A percentile compares a stretch with the other conserved stretches of the same genome.
Evolutionary conservation across 2,113 vertebrate genomes (phyloP).

Genomic region (Tapirus terrestris): DNA sequence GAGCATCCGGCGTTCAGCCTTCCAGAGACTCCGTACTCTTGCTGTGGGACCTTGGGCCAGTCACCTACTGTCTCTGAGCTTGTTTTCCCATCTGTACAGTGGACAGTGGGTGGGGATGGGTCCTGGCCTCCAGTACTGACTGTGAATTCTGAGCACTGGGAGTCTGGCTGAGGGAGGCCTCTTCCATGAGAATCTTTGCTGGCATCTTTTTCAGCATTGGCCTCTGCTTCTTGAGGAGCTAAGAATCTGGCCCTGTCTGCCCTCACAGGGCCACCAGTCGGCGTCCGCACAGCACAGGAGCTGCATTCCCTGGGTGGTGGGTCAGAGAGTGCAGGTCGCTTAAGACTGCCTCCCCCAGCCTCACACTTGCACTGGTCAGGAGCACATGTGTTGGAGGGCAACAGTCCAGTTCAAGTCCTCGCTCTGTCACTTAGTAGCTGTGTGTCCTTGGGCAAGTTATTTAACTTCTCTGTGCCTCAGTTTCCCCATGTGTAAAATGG

Average conservation of each 20-base stretch:
- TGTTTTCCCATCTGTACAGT: neutral
- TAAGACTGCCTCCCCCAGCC: no score
- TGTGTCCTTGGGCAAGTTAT: neutral
- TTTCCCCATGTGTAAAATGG: neutral
- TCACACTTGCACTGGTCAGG: neutral
- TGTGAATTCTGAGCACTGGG: neutral
- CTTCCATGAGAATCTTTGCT: neutral
- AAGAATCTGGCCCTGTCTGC: neutral
- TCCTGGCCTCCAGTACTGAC: neutral
- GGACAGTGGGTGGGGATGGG: neutral
- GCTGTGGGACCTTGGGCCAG: neutral
- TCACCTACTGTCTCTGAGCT: neutral
- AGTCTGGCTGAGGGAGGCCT: no score
- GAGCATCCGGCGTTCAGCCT: neutral
- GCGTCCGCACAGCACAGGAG: neutral
- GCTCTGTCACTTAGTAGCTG: neutral
- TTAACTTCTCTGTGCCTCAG: neutral
- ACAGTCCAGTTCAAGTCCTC: neutral
- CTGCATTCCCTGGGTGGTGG: neutral
- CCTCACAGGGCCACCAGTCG: neutral
- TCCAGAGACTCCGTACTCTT: neutral
- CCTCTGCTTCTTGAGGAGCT: no score
- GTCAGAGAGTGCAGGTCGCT: neutral
- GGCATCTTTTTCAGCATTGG: neutral
- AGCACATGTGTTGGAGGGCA: neutral